Evolutionary conservation across 2,797 vertebrate genomes (phyloP).

Genomic region (Schizopygopsis pylzovi): DNA sequence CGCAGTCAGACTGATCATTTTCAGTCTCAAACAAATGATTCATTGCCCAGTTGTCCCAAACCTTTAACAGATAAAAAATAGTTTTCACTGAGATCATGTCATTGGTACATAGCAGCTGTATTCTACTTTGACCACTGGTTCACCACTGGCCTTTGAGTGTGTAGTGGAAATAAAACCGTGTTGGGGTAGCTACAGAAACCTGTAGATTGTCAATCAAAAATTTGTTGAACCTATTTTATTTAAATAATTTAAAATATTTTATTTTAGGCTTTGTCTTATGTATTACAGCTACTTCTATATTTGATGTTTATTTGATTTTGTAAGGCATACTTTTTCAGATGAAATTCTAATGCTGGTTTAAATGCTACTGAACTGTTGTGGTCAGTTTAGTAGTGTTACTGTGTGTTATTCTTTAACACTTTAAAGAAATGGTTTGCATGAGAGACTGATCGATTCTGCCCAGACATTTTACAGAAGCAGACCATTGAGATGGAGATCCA

Average conservation of each 20-base stretch:
- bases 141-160: background rate
- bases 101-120: background rate
- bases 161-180: background rate
- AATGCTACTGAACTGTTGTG: background rate
- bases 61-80: background rate
- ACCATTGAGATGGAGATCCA: background rate
- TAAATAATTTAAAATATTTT: background rate
- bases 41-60: constrained; percentile 13
- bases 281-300: background rate
- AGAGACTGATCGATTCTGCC: background rate
- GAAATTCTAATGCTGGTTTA: background rate
- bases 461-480: background rate
- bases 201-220: background rate
- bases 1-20: constrained; percentile 33
- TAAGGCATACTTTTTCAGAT: background rate
- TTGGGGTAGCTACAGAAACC: background rate
- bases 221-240: background rate
- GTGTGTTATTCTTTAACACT: background rate
- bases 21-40: constrained; percentile 40
- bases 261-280: background rate
- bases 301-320: background rate
- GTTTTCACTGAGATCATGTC: background rate
- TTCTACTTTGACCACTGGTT: background rate
- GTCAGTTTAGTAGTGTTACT: background rate
- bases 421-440: background rate